Conservation (phyloP, 2,797 vertebrate species). For the Melanotaenia pygmaea region DNA sequence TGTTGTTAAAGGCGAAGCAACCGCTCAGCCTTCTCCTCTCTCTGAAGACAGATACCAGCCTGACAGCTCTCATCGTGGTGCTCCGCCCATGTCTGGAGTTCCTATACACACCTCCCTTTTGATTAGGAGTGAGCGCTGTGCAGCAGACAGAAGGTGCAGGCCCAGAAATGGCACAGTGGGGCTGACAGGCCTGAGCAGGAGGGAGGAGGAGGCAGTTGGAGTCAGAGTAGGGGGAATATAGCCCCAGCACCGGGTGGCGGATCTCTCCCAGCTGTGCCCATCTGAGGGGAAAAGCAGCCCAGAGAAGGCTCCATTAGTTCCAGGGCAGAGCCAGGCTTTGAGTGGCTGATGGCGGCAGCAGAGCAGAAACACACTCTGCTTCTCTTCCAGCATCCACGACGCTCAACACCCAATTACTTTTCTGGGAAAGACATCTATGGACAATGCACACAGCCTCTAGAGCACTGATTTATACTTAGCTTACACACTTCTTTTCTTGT, state of each 20-base stretch:
- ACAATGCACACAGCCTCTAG: conserved; percentile 62
- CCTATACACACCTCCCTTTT: conserved; percentile 47
- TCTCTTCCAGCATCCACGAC: conserved; percentile 49
- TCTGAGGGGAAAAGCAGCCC: conserved; percentile 85
- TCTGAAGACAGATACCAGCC: conserved; percentile 44
- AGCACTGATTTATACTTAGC: conserved; percentile 54
- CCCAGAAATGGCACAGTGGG: conserved; percentile 37
- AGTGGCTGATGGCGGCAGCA: conserved; percentile 65
- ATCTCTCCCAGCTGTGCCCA: conserved; percentile 86
- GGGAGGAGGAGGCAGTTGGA: conserved; percentile 42
- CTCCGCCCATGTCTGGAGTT: conserved; percentile 58
- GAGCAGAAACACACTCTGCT: conserved; percentile 63
- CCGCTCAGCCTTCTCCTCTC: conserved; percentile 12
- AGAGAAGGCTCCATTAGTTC: conserved; percentile 84
- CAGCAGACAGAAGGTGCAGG: conserved; percentile 27
- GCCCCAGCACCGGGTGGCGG: conserved; percentile 75
- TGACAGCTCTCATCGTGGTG: conserved; percentile 52
- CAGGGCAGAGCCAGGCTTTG: conserved; percentile 63
- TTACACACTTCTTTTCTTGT: conserved; percentile 55
- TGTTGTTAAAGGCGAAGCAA: conserved; percentile 32
- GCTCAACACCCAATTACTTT: conserved; percentile 69
- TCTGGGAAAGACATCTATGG: conserved; percentile 50
- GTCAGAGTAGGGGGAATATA: conserved; percentile 26
- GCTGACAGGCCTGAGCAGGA: conserved; percentile 17
- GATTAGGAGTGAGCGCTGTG: conserved; percentile 18